A percentile compares a stretch with the other conserved stretches of the same genome.
Evolutionary conservation across 2,888 invertebrate genomes (phyloP).

Genomic region (Pocota personata): DNA sequence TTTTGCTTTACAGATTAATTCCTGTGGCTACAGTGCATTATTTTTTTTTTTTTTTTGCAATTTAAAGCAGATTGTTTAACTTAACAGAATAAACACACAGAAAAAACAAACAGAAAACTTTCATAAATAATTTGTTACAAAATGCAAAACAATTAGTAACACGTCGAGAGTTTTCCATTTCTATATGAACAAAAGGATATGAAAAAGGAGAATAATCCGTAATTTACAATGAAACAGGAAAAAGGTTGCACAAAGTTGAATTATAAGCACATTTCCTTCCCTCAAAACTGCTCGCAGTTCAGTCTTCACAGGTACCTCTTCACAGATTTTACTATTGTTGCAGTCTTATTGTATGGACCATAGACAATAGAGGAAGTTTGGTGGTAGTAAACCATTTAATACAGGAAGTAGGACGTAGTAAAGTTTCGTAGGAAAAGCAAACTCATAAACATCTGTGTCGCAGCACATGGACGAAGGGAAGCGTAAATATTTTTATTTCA

Average conservation of each 20-base stretch:
- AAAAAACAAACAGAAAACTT: constrained; percentile 1
- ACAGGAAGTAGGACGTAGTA: constrained; percentile 23
- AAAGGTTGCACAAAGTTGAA: constrained; percentile 36
- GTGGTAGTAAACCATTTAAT: constrained; percentile 23
- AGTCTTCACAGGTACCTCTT: neutral
- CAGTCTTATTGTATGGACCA: neutral
- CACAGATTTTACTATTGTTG: neutral
- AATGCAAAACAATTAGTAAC: constrained; percentile 29
- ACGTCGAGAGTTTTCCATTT: neutral
- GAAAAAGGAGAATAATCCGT: constrained; percentile 24
- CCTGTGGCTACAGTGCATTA: too few species aligned
- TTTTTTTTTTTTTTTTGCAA: too few species aligned
- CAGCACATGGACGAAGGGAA: neutral
- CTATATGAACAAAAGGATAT: neutral
- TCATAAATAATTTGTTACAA: neutral
- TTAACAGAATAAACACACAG: too few species aligned
- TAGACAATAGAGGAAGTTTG: constrained; percentile 12
- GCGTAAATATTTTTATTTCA: neutral
- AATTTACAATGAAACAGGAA: constrained; percentile 23
- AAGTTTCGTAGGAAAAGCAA: constrained; percentile 7
- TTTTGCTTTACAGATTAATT: neutral
- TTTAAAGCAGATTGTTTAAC: too few species aligned
- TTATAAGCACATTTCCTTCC: constrained; percentile 26
- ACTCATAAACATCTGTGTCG: constrained; percentile 17
- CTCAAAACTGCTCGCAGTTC: neutral